Conservation (phyloP, 2,888 invertebrate species). For the Nipponacmea schrenckii region DNA sequence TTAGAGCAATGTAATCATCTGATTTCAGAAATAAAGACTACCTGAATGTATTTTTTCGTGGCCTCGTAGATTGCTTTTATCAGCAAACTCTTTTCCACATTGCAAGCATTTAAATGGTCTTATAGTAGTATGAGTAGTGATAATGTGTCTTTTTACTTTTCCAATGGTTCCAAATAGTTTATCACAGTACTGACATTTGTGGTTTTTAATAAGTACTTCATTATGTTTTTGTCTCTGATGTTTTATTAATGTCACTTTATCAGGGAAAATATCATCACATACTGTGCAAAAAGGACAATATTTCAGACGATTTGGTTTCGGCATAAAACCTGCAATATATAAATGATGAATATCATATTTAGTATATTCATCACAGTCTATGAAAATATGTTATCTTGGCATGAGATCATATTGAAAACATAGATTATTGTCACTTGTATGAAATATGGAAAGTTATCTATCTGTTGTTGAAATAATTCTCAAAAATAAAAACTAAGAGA, state of each 20-base stretch:
- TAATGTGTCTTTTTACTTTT: slow-evolving; percentile 52
- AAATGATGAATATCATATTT: neutral
- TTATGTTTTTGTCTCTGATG: slow-evolving; percentile 46
- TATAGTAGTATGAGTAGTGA: slow-evolving; percentile 46
- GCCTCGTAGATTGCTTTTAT: slow-evolving; percentile 53
- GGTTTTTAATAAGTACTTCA: slow-evolving; percentile 36
- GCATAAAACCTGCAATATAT: slow-evolving; percentile 43
- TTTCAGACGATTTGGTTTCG: slow-evolving; percentile 40
- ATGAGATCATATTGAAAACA: no score
- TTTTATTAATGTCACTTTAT: slow-evolving; percentile 35
- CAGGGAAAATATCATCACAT: slow-evolving; percentile 50
- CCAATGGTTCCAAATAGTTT: slow-evolving; percentile 44
- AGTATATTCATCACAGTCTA: no score
- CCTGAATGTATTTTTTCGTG: slow-evolving; percentile 56
- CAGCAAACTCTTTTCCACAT: slow-evolving; percentile 56
- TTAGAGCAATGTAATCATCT: neutral
- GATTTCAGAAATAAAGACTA: slow-evolving; percentile 16
- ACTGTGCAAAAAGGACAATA: slow-evolving; percentile 42
- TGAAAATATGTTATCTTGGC: no score
- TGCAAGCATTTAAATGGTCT: slow-evolving; percentile 50
- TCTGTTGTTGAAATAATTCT: no score
- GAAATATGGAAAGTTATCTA: no score
- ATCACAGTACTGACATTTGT: slow-evolving; percentile 46
- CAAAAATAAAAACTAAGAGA: no score
- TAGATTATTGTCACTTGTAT: no score